Base-by-base conservation (phyloP, 2,888 invertebrate species). In the Brachylomia viminalis region DNA sequence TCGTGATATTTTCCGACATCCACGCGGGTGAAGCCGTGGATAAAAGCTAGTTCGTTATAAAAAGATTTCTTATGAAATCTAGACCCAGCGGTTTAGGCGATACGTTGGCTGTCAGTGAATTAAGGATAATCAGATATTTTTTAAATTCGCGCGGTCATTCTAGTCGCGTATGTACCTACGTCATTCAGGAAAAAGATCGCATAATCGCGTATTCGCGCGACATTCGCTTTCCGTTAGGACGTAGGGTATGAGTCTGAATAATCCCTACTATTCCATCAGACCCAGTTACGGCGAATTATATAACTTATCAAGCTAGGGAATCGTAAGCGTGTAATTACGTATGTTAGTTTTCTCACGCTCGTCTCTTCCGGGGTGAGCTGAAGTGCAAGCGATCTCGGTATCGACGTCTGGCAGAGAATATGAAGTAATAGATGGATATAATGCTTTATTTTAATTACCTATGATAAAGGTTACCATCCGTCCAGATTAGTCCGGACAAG, bases 311-410 rank as follows among this genome's bases (percentile, higher is more conserved):
- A 66, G 17, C 33, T 45, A 80, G 56, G 56, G 61, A 64, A 30
- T 67, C 61, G 66, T 45, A 79, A 79, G 38, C 30, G 56, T 71
- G 72, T 52, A 45, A 79, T 84, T 80, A 80, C 80, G 70, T 67
- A 15, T 33, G 49, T 42, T 45, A 54, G 33, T 79, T 72, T 71
- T 80, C 84, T 84, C 84, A 80, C 62, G 84, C 38, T 79, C 27
- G 33, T 30, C 4, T 54, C 52, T 84, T 84, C 84, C 72, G 80
- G 80, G 84, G 84, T 80, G 62, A 67, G 73, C 45, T 58, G 62
- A 15, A 64, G 69, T 42, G 47, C 47, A 54, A 79, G 65, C 54
- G 17, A 42, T n/a, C 30, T 23, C 23, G 33, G 13, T 42, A n/a
- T 42, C n/a, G 49, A 56, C 49, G 27, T 75, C 65, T n/a, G 38